Conservation (phyloP, 2,888 invertebrate species). For the Watsonalla cultraria region DNA sequence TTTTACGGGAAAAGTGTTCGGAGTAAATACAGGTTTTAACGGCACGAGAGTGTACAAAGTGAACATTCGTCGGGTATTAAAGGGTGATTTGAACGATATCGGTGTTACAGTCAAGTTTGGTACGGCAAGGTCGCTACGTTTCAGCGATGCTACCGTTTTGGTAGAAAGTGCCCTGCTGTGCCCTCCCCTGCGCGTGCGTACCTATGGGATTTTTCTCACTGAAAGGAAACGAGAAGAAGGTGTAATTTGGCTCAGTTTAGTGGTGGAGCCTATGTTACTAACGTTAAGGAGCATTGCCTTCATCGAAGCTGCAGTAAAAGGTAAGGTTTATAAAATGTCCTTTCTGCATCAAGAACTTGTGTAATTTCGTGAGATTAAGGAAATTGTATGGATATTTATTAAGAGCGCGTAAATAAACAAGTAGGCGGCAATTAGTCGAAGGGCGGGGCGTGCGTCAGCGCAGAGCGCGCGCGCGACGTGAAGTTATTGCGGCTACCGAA, state of each 20-base stretch:
- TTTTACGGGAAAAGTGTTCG: conserved; percentile 62
- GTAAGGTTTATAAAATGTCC: conserved; percentile 34
- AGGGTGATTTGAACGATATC: conserved; percentile 63
- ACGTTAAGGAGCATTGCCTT: conserved; percentile 55
- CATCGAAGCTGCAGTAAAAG: conserved; percentile 64
- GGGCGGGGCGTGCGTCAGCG: conserved; percentile 50
- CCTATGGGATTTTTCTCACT: conserved; percentile 62
- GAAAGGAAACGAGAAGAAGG: conserved; percentile 34
- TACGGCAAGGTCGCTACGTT: conserved; percentile 44
- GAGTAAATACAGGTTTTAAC: conserved; percentile 39
- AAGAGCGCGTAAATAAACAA: conserved; percentile 55
- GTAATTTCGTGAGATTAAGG: too few relatives aligned
- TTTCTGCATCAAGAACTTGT: too few relatives aligned
- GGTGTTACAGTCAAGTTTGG: conserved; percentile 51
- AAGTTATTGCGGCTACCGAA: conserved; percentile 40
- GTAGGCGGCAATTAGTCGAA: conserved; percentile 62
- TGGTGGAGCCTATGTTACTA: conserved; percentile 57
- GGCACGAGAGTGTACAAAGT: conserved; percentile 54
- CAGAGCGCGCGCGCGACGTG: conserved; percentile 24
- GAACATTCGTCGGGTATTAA: conserved; percentile 61
- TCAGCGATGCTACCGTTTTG: conserved; percentile 56
- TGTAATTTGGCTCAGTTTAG: conserved; percentile 39
- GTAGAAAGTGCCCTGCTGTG: conserved; percentile 49
- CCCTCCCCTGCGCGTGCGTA: conserved; percentile 46
- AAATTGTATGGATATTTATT: conserved; percentile 21